Base-by-base conservation (phyloP, 2,888 invertebrate species). In the Drosophila nr. medialis region DNA sequence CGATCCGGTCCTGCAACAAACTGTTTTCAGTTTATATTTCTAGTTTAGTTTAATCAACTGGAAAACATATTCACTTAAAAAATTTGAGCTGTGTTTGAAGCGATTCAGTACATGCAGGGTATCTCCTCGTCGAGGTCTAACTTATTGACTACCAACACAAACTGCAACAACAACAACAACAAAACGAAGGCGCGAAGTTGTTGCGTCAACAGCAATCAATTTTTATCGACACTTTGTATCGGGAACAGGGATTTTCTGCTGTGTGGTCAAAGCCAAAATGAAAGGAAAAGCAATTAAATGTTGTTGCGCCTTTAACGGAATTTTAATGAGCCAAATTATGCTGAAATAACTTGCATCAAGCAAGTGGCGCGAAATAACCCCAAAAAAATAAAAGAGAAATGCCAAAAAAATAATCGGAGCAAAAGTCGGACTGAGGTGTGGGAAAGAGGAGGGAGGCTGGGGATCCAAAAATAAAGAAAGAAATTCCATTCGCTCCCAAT, bases 291-390 rank as follows among this genome's bases (percentile, higher is more conserved):
- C 83, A 83, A 81, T 85, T 81, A 85, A 75, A 74, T 68, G 40
- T 50, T 50, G 38, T 42, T 21, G 69, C 73, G 62, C 48, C 72
- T 72, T 69, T 81, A 77, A 69, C 83, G 85, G 85, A 85, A 85
- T 86, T 86, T 85, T 84, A 85, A 85, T 85, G 81, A 85, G 83
- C 18, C 68, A 86, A 80, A 82, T 86, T 80, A 80, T 75, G 83
- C 70, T 56, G 49, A 70, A 77, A 77, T 70, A 71, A 77, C 71
- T 70, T 76, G 42, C 78, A 73, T 62, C 58, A 66, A 73, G 67
- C 49, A 69, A 68, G 64, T 58, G 70, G 56, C 53, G 61, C 34
- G 40, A 58, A 61, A 56, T 51, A 50, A 15, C 49, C 30, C 15
- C 21, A 51, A 59, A 42, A 32, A 58, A 54, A 59, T 7, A 54